These are phyloP conservation scores for Syrphus vitripennis DNA, from an alignment of 2,888 invertebrate genomes.

Conservation along the genomic window DNA sequence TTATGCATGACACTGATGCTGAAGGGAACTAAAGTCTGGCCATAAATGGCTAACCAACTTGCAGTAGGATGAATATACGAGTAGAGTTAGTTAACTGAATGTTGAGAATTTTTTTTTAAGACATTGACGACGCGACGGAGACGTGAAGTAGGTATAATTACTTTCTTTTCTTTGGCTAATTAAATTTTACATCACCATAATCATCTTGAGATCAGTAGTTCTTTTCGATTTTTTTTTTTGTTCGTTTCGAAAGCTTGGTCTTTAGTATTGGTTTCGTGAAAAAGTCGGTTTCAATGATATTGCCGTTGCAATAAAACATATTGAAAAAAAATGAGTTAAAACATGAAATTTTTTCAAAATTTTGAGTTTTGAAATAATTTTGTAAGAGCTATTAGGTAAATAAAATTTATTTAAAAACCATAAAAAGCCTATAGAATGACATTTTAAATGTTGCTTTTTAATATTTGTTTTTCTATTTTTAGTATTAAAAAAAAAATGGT, in stretches of 20 bases:
- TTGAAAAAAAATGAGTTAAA: too few relatives aligned
- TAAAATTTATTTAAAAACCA: too few relatives aligned
- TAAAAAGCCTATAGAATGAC: too few relatives aligned
- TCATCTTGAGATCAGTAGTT: conserved; percentile 55
- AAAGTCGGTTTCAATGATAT: not conserved
- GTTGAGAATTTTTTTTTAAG: not conserved
- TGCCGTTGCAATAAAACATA: not conserved
- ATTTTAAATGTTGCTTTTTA: too few relatives aligned
- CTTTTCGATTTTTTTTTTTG: conserved; percentile 19
- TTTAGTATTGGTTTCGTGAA: not conserved
- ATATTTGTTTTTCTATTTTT: too few relatives aligned
- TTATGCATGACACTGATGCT: not conserved
- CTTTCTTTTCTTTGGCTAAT: conserved; percentile 66
- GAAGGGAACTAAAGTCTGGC: not conserved
- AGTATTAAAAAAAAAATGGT: too few relatives aligned
- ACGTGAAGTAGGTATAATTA: conserved; percentile 41
- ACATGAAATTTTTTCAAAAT: too few relatives aligned
- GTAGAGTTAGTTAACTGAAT: too few relatives aligned
- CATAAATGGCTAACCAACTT: not conserved
- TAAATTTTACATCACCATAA: conserved; percentile 67
- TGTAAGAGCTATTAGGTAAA: too few relatives aligned
- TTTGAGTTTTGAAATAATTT: too few relatives aligned
- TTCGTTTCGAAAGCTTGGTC: not conserved
- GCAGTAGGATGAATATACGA: not conserved
- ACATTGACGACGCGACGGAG: not conserved